Percentiles rank a stretch among this genome's conserved stretches.
Conservation (phyloP, 2,113 vertebrate genomes). For the Alligator mississippiensis region DNA sequence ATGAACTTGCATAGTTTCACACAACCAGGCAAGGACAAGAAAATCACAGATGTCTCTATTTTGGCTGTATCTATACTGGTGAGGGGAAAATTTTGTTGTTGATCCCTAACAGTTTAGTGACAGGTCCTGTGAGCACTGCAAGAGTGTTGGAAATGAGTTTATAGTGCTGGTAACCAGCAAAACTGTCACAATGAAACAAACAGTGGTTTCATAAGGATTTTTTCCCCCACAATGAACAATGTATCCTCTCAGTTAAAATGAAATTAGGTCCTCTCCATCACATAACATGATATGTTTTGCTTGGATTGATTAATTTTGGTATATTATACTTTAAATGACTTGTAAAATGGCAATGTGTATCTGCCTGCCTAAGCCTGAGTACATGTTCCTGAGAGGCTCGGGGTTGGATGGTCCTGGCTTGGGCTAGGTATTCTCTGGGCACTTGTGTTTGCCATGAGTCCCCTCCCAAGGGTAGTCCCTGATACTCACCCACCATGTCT, state of each 20-base stretch:
- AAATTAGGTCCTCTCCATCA: not conserved
- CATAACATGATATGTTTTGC: not conserved
- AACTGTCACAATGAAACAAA: not conserved
- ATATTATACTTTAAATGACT: constrained; percentile 17
- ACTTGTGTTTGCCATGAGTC: too few species aligned
- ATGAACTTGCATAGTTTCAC: not conserved
- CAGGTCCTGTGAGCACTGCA: not conserved
- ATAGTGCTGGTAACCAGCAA: not conserved
- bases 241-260: constrained; percentile 6
- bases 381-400: too few species aligned
- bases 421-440: too few species aligned
- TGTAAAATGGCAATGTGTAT: not conserved
- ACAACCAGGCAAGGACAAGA: not conserved
- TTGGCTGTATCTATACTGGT: not conserved
- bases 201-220: not conserved
- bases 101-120: not conserved
- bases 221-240: not conserved
- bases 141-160: not conserved
- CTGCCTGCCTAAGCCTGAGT: too few species aligned
- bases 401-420: too few species aligned
- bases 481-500: too few species aligned
- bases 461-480: too few species aligned
- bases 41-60: not conserved
- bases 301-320: constrained; percentile 35
- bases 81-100: not conserved